phyloP scores from a whole-genome alignment of 1,140 invertebrate species.

The Dinothrombium tinctorium region DNA sequence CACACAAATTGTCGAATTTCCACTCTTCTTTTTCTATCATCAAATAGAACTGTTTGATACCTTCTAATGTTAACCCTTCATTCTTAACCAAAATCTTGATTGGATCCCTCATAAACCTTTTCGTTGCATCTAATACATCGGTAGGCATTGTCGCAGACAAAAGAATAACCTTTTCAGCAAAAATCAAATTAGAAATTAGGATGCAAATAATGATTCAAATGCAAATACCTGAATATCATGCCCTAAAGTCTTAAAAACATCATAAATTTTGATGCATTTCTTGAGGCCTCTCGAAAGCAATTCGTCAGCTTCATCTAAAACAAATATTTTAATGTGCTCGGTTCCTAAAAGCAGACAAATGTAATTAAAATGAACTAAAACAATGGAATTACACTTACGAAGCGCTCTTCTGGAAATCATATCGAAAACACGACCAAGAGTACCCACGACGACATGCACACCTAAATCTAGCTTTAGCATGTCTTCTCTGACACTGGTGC shows the following conservation, averaged over 20 bases:
- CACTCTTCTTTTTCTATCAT: conserved; percentile 88
- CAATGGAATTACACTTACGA: conserved; percentile 28
- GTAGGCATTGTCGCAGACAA: conserved; percentile 18
- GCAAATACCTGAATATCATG: conserved; percentile 52
- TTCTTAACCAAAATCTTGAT: conserved; percentile 92
- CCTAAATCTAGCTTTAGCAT: conserved; percentile 73
- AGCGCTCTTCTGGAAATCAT: conserved; percentile 87
- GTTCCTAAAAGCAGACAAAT: conserved; percentile 19
- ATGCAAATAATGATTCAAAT: neutral
- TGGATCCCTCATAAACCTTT: conserved; percentile 87
- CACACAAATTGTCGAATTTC: conserved; percentile 90
- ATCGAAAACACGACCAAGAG: conserved; percentile 89
- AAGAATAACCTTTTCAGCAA: conserved; percentile 14
- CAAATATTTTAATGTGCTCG: conserved; percentile 80
- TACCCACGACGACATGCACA: conserved; percentile 91
- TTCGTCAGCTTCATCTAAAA: conserved; percentile 98
- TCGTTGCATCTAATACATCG: conserved; percentile 46
- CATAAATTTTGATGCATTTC: conserved; percentile 98
- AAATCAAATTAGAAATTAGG: neutral
- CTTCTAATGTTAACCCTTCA: conserved; percentile 94
- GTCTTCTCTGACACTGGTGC: conserved; percentile 91
- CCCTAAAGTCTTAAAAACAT: conserved; percentile 81
- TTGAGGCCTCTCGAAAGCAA: conserved; percentile 99
- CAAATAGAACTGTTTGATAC: conserved; percentile 94
- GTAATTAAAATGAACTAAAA: too few species aligned